Evolutionary conservation across 2,797 vertebrate species (phyloP).

Genomic region (Enoplosus armatus): DNA sequence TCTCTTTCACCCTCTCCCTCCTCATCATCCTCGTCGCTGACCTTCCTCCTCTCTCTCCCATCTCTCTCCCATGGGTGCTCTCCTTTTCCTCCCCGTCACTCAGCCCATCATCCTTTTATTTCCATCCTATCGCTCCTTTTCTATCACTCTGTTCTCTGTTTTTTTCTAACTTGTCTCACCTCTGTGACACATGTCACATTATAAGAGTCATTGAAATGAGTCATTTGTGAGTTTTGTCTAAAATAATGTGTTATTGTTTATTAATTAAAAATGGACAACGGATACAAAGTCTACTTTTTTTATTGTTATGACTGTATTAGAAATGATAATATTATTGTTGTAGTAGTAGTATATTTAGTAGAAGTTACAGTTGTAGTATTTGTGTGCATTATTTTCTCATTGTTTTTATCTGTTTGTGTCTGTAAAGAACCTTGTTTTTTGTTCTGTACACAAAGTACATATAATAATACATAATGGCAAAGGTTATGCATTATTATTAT

Average conservation of each 20-base stretch:
- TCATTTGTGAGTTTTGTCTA: background rate
- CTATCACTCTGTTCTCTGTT: conserved; percentile 2
- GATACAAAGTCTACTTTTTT: background rate
- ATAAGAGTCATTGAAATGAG: background rate
- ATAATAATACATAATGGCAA: too few relatives aligned
- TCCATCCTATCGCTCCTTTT: conserved; percentile 36
- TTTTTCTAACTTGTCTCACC: conserved; percentile 4
- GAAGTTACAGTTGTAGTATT: background rate
- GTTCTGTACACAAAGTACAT: too few relatives aligned
- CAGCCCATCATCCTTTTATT: conserved; percentile 53
- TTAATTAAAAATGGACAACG: background rate
- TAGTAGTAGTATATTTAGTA: background rate
- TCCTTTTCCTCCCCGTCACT: conserved; percentile 74
- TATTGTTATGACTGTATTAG: background rate
- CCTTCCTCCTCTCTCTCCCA: conserved; percentile 58
- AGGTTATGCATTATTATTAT: background rate
- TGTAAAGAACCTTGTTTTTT: background rate
- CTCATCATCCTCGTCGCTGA: conserved; percentile 61
- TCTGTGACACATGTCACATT: background rate
- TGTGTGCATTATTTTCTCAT: background rate
- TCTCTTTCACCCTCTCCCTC: conserved; percentile 33
- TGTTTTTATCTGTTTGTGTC: too few relatives aligned
- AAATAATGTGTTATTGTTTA: background rate
- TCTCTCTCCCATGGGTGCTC: conserved; percentile 67
- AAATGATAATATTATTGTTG: too few relatives aligned